Evolutionary conservation across 2,113 vertebrate genomes (phyloP).

Genomic region (Benitochromis conjunctus): DNA sequence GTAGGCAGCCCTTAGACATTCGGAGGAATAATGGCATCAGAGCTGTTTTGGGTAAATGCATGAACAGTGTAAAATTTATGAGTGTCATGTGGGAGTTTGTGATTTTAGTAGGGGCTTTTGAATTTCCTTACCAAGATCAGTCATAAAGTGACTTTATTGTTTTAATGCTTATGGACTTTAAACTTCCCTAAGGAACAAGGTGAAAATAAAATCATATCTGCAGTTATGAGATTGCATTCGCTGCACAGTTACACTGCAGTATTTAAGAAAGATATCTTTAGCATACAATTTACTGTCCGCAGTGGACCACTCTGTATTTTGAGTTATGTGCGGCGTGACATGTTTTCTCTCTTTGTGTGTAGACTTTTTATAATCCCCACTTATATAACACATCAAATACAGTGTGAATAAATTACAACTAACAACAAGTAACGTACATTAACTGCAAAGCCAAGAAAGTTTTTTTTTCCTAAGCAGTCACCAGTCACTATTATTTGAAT

Average conservation of each 20-base stretch:
- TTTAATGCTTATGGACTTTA: conserved; percentile 41
- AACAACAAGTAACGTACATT: background rate
- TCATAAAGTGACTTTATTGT: conserved; percentile 25
- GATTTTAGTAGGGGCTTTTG: background rate
- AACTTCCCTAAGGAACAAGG: background rate
- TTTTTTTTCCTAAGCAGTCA: background rate
- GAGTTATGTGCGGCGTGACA: background rate
- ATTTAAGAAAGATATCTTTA: background rate
- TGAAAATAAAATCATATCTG: background rate
- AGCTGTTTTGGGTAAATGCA: background rate
- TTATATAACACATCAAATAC: background rate
- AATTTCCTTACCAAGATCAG: background rate
- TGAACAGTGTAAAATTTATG: background rate
- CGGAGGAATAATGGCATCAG: background rate
- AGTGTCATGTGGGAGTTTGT: background rate
- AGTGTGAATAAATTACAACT: background rate
- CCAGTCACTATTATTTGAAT: background rate
- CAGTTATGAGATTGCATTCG: background rate
- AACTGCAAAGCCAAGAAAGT: background rate
- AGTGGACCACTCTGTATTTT: background rate
- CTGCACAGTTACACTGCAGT: background rate
- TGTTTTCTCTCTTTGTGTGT: background rate
- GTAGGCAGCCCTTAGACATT: background rate
- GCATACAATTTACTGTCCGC: background rate
- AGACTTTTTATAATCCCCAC: background rate